A percentile compares a stretch with the other conserved stretches of the same genome.
phyloP scores from a whole-genome alignment of 30 jellyfish, hydroid and myxozoan species.

The Aurelia coerulea region DNA sequence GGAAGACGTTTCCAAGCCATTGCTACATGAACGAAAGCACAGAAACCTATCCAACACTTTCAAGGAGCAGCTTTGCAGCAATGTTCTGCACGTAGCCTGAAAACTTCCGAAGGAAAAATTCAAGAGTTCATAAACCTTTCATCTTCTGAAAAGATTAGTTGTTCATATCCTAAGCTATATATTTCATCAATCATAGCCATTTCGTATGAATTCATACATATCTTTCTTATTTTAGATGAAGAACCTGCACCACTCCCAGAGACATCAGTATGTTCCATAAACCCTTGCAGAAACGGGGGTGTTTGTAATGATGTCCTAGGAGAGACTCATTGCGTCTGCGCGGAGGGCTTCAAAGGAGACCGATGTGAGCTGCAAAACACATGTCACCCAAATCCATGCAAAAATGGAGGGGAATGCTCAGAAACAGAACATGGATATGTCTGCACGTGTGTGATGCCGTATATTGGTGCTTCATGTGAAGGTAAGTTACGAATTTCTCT shows the following conservation, averaged over 20 bases:
- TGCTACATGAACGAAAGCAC: no score
- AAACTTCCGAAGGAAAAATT: no score
- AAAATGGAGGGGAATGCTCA: slow-evolving; percentile 74
- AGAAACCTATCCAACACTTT: no score
- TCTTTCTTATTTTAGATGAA: slow-evolving; percentile 15
- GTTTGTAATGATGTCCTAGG: slow-evolving; percentile 81
- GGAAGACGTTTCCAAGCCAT: no score
- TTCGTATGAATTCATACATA: no score
- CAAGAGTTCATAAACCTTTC: no score
- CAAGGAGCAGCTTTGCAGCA: no score
- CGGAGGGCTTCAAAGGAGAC: slow-evolving; percentile 83
- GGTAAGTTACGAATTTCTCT: slow-evolving; percentile 17
- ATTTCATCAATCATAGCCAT: no score
- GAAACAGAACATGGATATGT: slow-evolving; percentile 66
- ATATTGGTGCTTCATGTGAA: slow-evolving; percentile 63
- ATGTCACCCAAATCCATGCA: slow-evolving; percentile 80
- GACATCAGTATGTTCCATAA: slow-evolving; percentile 62
- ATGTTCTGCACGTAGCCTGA: no score
- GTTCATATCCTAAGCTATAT: no score
- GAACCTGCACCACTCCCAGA: slow-evolving; percentile 64
- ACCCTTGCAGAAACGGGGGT: slow-evolving; percentile 98
- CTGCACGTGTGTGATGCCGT: slow-evolving; percentile 66
- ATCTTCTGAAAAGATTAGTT: no score
- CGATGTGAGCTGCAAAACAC: slow-evolving; percentile 84
- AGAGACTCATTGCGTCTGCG: slow-evolving; percentile 86